Percentiles rank a stretch among this genome's conserved stretches.
These are phyloP conservation scores for Poecile atricapillus DNA, from an alignment of 2,113 vertebrate genomes.

Conservation along the genomic window DNA sequence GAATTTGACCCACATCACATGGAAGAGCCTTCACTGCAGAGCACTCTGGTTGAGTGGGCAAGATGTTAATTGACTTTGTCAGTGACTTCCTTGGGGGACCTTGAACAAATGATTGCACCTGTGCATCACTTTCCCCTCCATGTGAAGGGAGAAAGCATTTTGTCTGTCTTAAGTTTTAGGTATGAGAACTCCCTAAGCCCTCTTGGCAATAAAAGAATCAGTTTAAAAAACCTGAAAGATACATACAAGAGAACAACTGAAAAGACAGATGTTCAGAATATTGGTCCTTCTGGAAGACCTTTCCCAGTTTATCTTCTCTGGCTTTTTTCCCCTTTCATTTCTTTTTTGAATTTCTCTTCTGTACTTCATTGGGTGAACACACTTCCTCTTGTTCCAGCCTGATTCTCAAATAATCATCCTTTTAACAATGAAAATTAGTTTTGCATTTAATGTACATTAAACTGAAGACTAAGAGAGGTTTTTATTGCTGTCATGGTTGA, in stretches of 20 bases:
- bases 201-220: background rate
- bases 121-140: constrained; percentile 4
- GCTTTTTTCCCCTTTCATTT: background rate
- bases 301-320: background rate
- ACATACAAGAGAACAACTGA: background rate
- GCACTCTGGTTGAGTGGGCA: background rate
- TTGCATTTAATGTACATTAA: background rate
- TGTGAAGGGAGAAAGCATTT: constrained; percentile 18
- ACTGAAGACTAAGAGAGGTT: background rate
- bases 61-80: constrained; percentile 47
- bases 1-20: background rate
- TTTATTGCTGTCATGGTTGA: background rate
- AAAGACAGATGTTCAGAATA: background rate
- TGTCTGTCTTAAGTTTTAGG: background rate
- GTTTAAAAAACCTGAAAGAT: background rate
- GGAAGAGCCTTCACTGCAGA: background rate
- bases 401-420: fast-evolving
- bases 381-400: background rate
- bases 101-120: constrained; percentile 50
- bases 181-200: background rate
- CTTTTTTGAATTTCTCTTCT: background rate
- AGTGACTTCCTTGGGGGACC: constrained; percentile 29
- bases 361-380: background rate
- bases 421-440: background rate
- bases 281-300: background rate